Conservation (phyloP, 2,888 invertebrate genomes). For the Sarcophaga rosellei region DNA sequence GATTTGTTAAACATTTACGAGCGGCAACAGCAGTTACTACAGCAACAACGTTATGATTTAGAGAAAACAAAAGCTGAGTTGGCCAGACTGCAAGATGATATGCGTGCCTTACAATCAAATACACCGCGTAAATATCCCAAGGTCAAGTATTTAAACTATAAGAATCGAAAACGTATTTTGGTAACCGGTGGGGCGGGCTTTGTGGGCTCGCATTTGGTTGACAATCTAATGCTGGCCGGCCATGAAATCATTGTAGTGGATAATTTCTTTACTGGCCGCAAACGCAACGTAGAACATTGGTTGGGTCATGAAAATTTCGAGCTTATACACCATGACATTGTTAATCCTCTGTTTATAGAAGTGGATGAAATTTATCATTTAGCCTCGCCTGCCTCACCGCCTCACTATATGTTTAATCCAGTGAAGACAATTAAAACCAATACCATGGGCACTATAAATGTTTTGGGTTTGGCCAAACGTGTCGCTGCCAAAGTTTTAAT, state of each 20-base stretch:
- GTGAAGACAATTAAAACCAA: slow-evolving; percentile 99
- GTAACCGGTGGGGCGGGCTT: slow-evolving; percentile 98
- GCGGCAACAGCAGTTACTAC: slow-evolving; percentile 71
- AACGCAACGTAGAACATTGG: slow-evolving; percentile 99
- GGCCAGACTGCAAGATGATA: slow-evolving; percentile 87
- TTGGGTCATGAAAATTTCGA: slow-evolving; percentile 99
- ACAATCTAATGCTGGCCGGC: slow-evolving; percentile 96
- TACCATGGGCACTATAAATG: slow-evolving; percentile 96
- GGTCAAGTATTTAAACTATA: slow-evolving; percentile 95
- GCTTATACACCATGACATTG: slow-evolving; percentile 98
- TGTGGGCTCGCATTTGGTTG: slow-evolving; percentile 99
- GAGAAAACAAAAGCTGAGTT: slow-evolving; percentile 86
- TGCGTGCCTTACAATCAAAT: slow-evolving; percentile 87
- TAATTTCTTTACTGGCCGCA: slow-evolving; percentile 98
- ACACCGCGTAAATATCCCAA: slow-evolving; percentile 93
- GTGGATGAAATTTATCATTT: slow-evolving; percentile 99
- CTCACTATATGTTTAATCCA: slow-evolving; percentile 99
- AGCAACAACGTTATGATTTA: slow-evolving; percentile 81
- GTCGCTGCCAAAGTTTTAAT: slow-evolving; percentile 96
- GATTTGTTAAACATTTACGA: slow-evolving; percentile 72
- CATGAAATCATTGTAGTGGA: slow-evolving; percentile 98
- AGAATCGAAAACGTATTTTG: slow-evolving; percentile 95
- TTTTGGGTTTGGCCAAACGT: slow-evolving; percentile 94
- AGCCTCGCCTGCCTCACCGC: slow-evolving; percentile 99
- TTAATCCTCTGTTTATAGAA: slow-evolving; percentile 98